phyloP scores from a whole-genome alignment of 2,888 invertebrate species.

The Ypsolopha scabrella region DNA sequence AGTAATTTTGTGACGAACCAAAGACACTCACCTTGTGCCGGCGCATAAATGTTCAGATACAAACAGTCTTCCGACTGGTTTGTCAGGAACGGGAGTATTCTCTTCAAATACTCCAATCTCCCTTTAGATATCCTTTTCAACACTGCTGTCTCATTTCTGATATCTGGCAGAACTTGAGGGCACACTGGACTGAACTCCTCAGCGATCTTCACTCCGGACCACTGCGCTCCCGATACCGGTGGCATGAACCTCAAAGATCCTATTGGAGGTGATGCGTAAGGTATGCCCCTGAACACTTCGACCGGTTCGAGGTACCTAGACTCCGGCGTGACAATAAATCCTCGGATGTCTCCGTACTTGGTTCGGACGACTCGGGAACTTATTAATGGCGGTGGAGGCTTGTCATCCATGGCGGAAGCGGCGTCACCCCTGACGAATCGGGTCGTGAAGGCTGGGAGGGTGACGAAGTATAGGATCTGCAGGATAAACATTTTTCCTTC shows the following conservation, averaged over 20 bases:
- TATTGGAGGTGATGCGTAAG: slow-evolving; percentile 93
- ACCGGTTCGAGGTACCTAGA: slow-evolving; percentile 87
- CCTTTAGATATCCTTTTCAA: slow-evolving; percentile 89
- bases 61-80: slow-evolving; percentile 98
- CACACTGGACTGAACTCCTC: slow-evolving; percentile 92
- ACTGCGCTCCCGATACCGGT: slow-evolving; percentile 92
- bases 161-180: slow-evolving; percentile 90
- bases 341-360: slow-evolving; percentile 89
- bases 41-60: slow-evolving; percentile 96
- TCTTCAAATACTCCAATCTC: slow-evolving; percentile 87
- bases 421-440: slow-evolving; percentile 53
- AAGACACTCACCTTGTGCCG: slow-evolving; percentile 85
- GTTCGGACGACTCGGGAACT: slow-evolving; percentile 88
- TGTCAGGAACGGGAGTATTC: slow-evolving; percentile 86
- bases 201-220: slow-evolving; percentile 90
- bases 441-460: slow-evolving; percentile 58
- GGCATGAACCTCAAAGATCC: slow-evolving; percentile 95
- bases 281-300: slow-evolving; percentile 93
- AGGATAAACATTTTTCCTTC: slow-evolving; percentile 57
- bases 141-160: slow-evolving; percentile 86
- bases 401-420: slow-evolving; percentile 61
- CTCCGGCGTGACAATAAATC: slow-evolving; percentile 86
- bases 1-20: not conserved
- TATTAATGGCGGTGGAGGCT: slow-evolving; percentile 62
- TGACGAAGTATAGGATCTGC: slow-evolving; percentile 56